Percentiles rank a stretch among this genome's conserved stretches.
Conservation (phyloP, 2,113 vertebrate genomes). For the Corythornis vintsioides region DNA sequence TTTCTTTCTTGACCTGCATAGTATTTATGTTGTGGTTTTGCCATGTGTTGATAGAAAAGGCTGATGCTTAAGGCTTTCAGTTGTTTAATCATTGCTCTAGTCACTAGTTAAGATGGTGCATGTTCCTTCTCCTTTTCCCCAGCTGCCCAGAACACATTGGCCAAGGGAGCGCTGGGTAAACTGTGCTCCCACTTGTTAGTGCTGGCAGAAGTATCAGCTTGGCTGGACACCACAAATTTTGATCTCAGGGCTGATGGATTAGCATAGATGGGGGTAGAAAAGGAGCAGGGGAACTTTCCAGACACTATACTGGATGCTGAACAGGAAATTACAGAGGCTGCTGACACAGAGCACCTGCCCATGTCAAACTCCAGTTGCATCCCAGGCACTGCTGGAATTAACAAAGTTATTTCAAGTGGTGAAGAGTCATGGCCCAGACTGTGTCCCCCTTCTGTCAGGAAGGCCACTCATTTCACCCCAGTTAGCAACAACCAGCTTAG, state of each 20-base stretch:
- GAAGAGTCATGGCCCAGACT: background rate
- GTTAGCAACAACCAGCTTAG: fast-evolving
- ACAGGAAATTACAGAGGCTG: background rate
- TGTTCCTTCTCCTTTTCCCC: background rate
- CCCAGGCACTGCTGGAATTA: background rate
- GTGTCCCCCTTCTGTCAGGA: background rate
- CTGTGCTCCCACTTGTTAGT: background rate
- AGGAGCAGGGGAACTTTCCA: background rate
- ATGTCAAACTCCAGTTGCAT: background rate
- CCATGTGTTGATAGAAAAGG: background rate
- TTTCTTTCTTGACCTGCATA: background rate
- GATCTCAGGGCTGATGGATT: background rate
- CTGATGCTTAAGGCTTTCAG: background rate
- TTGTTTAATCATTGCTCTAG: background rate
- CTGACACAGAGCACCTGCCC: background rate
- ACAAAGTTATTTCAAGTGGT: background rate
- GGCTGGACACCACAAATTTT: background rate
- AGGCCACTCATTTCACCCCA: background rate
- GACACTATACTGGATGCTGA: background rate
- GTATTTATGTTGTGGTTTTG: conserved; percentile 13
- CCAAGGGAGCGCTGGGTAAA: fast-evolving
- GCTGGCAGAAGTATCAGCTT: background rate
- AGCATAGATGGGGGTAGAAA: background rate
- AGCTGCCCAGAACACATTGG: background rate
- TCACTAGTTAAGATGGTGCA: background rate